Percentiles rank a stretch among this genome's conserved stretches.
phyloP scores from a whole-genome alignment of 2,797 vertebrate species.

The Momotus momota region DNA sequence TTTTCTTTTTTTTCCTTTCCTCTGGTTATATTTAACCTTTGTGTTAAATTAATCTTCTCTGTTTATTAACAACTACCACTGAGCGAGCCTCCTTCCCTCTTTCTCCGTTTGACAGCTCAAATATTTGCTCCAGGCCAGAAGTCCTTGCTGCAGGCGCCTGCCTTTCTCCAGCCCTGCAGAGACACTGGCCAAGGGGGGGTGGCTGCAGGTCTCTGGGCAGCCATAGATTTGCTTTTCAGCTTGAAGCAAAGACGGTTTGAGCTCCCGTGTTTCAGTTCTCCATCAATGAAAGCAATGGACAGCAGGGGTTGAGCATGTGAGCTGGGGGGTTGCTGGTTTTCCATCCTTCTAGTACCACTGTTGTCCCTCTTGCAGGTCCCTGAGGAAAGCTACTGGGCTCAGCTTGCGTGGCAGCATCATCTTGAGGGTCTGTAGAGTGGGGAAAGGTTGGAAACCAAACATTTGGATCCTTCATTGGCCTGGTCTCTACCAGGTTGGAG shows the following conservation, averaged over 20 bases:
- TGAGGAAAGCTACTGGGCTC: background rate
- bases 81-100: background rate
- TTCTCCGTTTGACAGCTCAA: background rate
- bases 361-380: background rate
- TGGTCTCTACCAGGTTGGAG: background rate
- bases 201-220: background rate
- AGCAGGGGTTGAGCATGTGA: fast-evolving
- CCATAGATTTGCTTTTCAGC: background rate
- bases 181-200: background rate
- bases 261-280: background rate
- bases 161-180: background rate
- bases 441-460: background rate
- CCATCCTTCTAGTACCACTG: fast-evolving
- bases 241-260: background rate
- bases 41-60: constrained; percentile 77
- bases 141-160: background rate
- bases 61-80: constrained; percentile 69
- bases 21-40: constrained; percentile 60
- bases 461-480: background rate
- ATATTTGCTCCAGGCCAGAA: background rate
- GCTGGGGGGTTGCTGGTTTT: background rate
- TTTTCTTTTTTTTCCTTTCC: background rate
- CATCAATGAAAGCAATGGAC: background rate
- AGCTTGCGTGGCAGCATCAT: fast-evolving
- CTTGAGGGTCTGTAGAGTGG: background rate